These are phyloP conservation scores for Dreissena polymorpha DNA, from an alignment of 1,140 invertebrate species.

Conservation along the genomic window DNA sequence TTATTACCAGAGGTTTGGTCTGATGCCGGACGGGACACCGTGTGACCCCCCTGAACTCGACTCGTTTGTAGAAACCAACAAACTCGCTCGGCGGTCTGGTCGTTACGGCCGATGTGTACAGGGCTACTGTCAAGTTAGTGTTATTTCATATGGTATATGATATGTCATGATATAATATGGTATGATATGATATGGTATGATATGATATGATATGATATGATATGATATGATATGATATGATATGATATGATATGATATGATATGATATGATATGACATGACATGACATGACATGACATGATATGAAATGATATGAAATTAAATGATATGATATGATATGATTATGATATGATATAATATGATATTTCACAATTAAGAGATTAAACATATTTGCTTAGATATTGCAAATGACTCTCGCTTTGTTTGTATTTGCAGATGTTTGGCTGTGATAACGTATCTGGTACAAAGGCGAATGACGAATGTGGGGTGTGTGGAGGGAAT, in stretches of 20 bases:
- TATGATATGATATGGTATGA: too few species aligned
- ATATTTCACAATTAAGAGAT: too few species aligned
- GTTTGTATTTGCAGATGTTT: slow-evolving; percentile 30
- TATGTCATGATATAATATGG: not conserved
- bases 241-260: too few species aligned
- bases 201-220: too few species aligned
- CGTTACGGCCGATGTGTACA: slow-evolving; percentile 29
- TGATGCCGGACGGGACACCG: slow-evolving; percentile 47
- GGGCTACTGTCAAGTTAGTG: slow-evolving; percentile 46
- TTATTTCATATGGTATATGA: too few species aligned
- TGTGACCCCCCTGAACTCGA: slow-evolving; percentile 1
- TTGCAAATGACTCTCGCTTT: not conserved
- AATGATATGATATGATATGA: too few species aligned
- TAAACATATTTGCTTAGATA: too few species aligned
- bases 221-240: too few species aligned
- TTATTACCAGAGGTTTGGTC: slow-evolving; percentile 21
- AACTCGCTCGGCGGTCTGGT: slow-evolving; percentile 22
- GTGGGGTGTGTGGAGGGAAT: slow-evolving; percentile 42
- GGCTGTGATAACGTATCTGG: slow-evolving; percentile 31
- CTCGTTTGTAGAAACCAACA: slow-evolving; percentile 20
- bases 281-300: too few species aligned
- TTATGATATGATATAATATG: too few species aligned
- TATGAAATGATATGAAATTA: too few species aligned
- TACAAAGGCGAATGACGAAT: slow-evolving; percentile 7
- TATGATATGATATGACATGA: too few species aligned